Evolutionary conservation across 2,888 invertebrate genomes (phyloP).

Genomic region (Tridacna crocea): DNA sequence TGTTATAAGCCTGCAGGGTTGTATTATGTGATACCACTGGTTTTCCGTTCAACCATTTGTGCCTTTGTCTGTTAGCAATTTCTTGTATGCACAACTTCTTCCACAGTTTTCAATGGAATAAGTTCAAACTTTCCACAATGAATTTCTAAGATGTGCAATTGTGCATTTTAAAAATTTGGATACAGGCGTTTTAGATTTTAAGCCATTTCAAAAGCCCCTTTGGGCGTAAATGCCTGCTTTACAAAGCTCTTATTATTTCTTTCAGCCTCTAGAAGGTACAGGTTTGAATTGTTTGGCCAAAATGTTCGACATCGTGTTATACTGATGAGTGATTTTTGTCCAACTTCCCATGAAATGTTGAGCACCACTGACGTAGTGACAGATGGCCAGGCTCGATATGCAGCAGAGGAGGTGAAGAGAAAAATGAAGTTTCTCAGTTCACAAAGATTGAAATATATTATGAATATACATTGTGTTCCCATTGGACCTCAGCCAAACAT

Average conservation of each 20-base stretch:
- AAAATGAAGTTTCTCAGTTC: conserved; percentile 8
- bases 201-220: no score
- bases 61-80: no score
- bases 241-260: not conserved
- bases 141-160: no score
- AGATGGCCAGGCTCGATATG: conserved; percentile 2
- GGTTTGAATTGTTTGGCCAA: conserved; percentile 3
- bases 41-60: no score
- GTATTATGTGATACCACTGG: no score
- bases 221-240: no score
- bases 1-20: no score
- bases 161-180: no score
- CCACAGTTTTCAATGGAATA: no score
- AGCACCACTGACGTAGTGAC: conserved; percentile 21
- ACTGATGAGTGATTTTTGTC: conserved; percentile 31
- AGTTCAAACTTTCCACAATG: no score
- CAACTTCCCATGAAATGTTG: conserved; percentile 7
- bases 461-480: conserved; percentile 30
- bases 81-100: no score
- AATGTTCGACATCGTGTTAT: conserved; percentile 24
- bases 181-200: no score
- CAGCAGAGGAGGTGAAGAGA: not conserved
- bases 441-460: not conserved
- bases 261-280: conserved; percentile 12
- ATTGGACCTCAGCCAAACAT: conserved; percentile 26